These are phyloP conservation scores for Diglossa cyanea DNA, from an alignment of 2,797 vertebrate genomes.

Conservation along the genomic window DNA sequence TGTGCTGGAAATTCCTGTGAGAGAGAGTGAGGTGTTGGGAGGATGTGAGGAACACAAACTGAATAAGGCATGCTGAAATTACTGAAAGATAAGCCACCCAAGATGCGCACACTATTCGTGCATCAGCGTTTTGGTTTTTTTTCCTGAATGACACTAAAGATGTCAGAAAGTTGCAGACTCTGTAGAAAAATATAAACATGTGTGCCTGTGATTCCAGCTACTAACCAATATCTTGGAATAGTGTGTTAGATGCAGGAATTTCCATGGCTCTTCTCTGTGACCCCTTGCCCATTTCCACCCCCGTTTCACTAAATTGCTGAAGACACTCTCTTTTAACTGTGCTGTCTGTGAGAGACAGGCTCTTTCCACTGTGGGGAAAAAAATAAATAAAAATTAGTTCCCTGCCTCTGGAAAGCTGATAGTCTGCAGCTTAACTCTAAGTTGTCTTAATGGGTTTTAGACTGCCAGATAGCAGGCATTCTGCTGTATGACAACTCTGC, in stretches of 20 bases:
- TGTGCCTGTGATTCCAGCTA: background rate
- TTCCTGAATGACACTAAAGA: background rate
- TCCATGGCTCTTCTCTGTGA: background rate
- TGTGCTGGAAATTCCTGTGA: background rate
- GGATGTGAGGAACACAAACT: background rate
- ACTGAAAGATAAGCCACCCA: background rate
- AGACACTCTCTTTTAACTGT: background rate
- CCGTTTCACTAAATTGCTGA: background rate
- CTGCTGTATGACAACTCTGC: constrained; percentile 56
- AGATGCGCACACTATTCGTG: background rate
- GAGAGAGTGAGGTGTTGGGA: background rate
- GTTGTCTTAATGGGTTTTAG: constrained; percentile 62
- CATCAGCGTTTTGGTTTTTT: background rate
- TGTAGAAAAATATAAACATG: background rate
- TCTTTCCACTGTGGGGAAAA: background rate
- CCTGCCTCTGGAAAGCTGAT: constrained; percentile 11
- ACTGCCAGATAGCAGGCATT: constrained; percentile 31
- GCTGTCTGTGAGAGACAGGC: background rate
- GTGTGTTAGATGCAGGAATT: background rate
- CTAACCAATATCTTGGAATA: background rate
- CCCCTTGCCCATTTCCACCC: rapidly evolving
- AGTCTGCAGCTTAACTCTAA: background rate
- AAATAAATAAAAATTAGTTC: background rate
- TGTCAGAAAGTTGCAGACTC: background rate
- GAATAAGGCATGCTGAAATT: background rate